These are phyloP conservation scores for Triops longicaudatus DNA, from an alignment of 1,140 invertebrate species.

Conservation along the genomic window DNA sequence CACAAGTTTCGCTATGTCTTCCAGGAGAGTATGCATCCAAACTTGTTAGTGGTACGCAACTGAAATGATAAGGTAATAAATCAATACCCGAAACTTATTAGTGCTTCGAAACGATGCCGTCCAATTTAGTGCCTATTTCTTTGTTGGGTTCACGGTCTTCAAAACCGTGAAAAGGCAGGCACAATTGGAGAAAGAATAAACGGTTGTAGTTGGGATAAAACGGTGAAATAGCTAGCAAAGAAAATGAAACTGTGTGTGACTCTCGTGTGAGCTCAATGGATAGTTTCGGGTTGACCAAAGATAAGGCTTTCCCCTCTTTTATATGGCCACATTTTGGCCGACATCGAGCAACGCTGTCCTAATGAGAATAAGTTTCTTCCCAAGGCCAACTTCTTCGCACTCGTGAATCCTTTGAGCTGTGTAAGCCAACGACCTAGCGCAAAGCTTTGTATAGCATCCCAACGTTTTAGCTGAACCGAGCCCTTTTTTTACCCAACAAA, in stretches of 20 bases:
- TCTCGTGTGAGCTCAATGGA: not conserved
- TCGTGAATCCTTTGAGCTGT: slow-evolving; percentile 3
- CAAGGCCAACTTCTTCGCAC: not conserved
- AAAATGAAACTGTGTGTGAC: slow-evolving; percentile 8
- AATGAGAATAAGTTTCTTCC: slow-evolving; percentile 13
- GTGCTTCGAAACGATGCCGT: not conserved
- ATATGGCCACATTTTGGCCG: not conserved
- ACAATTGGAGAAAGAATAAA: not conserved
- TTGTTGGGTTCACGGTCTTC: not conserved
- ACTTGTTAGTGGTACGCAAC: not conserved
- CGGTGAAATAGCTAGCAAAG: not conserved
- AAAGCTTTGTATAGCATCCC: not conserved
- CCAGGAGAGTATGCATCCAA: not conserved
- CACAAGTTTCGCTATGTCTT: not conserved
- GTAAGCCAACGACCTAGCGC: not conserved
- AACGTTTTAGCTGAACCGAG: not conserved
- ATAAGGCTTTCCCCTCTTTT: not conserved
- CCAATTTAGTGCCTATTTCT: not conserved
- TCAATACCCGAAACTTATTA: not conserved
- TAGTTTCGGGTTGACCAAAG: not conserved
- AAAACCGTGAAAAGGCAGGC: not conserved
- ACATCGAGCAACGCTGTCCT: not conserved
- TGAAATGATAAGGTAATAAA: not conserved
- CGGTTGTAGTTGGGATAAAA: not conserved
- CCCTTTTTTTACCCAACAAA: not conserved